Evolutionary conservation across 2,113 vertebrate species (phyloP), one percentile per base, ranked within the genome.

Genomic region (Mobula hypostoma): DNA sequence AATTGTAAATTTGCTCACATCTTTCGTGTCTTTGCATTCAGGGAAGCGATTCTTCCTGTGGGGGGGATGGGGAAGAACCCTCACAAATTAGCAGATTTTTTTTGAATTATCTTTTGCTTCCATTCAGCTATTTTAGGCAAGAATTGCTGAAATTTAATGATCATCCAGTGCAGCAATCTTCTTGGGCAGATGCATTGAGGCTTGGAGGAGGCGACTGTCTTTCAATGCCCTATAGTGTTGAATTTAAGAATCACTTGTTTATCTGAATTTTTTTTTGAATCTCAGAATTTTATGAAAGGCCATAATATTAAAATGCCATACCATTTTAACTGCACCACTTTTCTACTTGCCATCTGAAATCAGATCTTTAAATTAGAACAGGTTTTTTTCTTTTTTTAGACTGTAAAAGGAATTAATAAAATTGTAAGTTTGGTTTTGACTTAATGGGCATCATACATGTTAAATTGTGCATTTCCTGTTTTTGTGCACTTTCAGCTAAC

Each of bases 21-120:
- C 70, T 93, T 48, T 93, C 56, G 91, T 74, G 91, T 93, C 68
- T 93, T 93, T 74, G 91, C 70, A 93, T 93, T 93, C 91, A 93
- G 91, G 91, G 91, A 93, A 93, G 32, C 70, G 76, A 70, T 93
- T 74, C 21, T 93, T 74, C 74, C 40, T 93, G 21, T 76, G 58
- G 48, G 48, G 48, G 48, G 21, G 2, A 48, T 48, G 48, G 48
- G 32, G 40, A 93, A 74, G 40, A 74, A 15, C 91, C 27, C 91
- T 40, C 90, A 93, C 68, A 93, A 56, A 21, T 32, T 92, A 24
- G 91, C 91, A 56, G 70, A 72, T 93, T 93, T 93, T 48, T 48
- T 74, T 93, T 24, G 72, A 74, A 74, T 74, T 76, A 40, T 93
- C 91, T 76, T 74, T 56, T 12, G 56, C 68, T 15, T 93, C 48